These are phyloP conservation scores for Pandemis corylana DNA, from an alignment of 2,888 invertebrate genomes.

Conservation along the genomic window DNA sequence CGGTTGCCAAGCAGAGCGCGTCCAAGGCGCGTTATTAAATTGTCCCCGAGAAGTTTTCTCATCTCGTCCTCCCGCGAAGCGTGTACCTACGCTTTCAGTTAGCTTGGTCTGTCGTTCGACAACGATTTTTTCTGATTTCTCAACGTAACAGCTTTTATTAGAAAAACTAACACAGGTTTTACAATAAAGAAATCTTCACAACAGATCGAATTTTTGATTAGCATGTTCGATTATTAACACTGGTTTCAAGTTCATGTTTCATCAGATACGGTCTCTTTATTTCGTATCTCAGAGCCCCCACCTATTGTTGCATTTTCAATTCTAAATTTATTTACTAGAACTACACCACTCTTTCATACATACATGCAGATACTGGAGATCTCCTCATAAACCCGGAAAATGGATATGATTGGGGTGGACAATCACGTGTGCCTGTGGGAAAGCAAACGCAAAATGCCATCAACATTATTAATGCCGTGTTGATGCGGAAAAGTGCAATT, in stretches of 20 bases:
- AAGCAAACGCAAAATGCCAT: constrained; percentile 85
- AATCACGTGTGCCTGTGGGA: constrained; percentile 60
- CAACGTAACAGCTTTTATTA: constrained; percentile 38
- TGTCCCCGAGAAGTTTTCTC: constrained; percentile 76
- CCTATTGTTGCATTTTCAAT: background rate
- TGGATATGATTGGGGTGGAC: constrained; percentile 77
- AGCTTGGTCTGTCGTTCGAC: constrained; percentile 53
- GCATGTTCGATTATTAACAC: background rate
- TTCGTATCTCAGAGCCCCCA: background rate
- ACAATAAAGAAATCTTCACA: constrained; percentile 7
- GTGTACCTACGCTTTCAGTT: constrained; percentile 47
- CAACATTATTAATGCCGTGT: constrained; percentile 88
- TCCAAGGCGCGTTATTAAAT: constrained; percentile 74
- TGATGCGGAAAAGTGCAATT: constrained; percentile 86
- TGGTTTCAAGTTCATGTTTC: background rate
- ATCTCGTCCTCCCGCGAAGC: constrained; percentile 60
- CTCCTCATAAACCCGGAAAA: constrained; percentile 74
- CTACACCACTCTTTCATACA: background rate
- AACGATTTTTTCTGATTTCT: constrained; percentile 54
- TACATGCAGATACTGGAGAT: constrained; percentile 75
- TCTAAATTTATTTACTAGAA: background rate
- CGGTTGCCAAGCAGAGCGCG: constrained; percentile 58
- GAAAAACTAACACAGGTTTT: constrained; percentile 26
- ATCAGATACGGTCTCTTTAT: background rate
- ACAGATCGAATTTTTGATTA: background rate